Evolutionary conservation across 2,113 vertebrate species (phyloP).

Genomic region (Tapirus terrestris): DNA sequence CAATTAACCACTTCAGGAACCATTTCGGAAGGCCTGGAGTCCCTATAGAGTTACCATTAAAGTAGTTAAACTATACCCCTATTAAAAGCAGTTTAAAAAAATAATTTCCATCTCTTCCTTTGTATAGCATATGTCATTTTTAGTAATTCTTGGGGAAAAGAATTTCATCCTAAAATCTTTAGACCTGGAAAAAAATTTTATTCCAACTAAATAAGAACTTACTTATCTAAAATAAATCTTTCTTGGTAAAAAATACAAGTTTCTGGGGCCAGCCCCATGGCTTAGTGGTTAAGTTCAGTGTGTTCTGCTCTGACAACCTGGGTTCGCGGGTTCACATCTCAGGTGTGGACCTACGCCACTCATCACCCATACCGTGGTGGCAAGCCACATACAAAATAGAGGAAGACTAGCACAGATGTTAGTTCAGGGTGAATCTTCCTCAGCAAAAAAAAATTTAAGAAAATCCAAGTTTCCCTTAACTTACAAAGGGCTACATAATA

Average conservation of each 20-base stretch:
- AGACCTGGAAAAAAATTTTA: not conserved
- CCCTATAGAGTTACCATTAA: not conserved
- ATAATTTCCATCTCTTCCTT: slow-evolving; percentile 14
- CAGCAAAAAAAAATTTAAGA: not conserved
- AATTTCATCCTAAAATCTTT: slow-evolving; percentile 54
- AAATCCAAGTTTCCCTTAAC: not conserved
- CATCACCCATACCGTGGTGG: too few species aligned
- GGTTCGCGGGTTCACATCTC: too few species aligned
- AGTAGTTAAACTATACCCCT: not conserved
- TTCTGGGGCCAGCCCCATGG: too few species aligned
- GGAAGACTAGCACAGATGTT: too few species aligned
- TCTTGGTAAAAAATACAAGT: too few species aligned
- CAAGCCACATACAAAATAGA: too few species aligned
- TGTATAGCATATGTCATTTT: not conserved
- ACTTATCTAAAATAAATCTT: slow-evolving; percentile 45
- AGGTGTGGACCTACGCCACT: too few species aligned
- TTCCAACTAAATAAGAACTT: slow-evolving; percentile 29
- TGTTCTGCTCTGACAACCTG: too few species aligned
- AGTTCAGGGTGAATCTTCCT: too few species aligned
- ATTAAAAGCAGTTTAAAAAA: slow-evolving; percentile 23
- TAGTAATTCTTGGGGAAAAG: not conserved
- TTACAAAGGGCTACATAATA: slow-evolving; percentile 8
- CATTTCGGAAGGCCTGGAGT: slow-evolving; percentile 8
- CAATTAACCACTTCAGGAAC: not conserved
- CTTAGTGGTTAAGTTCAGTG: too few species aligned